Evolutionary conservation across 2,888 invertebrate species (phyloP), one percentile per base, ranked within the genome.

Genomic region (Anthophora plumipes): DNA sequence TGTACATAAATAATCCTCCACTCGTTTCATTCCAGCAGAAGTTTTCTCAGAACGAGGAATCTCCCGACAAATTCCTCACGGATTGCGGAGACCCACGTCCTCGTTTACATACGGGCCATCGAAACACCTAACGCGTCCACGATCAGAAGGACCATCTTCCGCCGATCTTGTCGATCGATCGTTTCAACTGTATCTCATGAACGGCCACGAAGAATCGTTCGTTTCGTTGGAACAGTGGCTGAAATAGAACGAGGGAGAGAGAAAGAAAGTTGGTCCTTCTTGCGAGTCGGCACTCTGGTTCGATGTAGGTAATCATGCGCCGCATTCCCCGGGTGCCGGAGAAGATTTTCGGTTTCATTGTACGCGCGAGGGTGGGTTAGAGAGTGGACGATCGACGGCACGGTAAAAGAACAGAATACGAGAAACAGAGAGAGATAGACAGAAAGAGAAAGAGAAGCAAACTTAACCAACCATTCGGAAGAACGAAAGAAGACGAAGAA

Each of bases 291-390:
- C 54, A 69, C 75, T 66, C 73, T 79, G 63, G 84, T 84, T 88
- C 89, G 89, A 89, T 83, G 89, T 89, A 88, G 90, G 90, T 90
- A 89, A 87, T 89, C 89, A 91, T 90, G 90, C 89, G 89, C 87
- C 86, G 90, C 90, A 91, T 91, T 90, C 90, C 85, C 83, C 80
- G 88, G 88, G 87, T 89, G 89, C 89, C 87, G 82, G 82, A 69
- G 76, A 78, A 81, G 86, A 89, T 90, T 89, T 90, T 90, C 85
- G 87, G 87, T 85, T 84, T 89, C 87, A 88, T 89, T 89, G 89
- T 89, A 81, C 88, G 82, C 88, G 82, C 82, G 84, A 83, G 85
- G 87, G 86, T 83, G 87, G 81, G 78, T 74, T 17, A 50, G 76
- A 66, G 69, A 61, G 52, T 12, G 52, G 43, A 54, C 64, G 78